These are phyloP conservation scores for Homarus gammarus DNA, from an alignment of 2,888 invertebrate species.

Conservation along the genomic window DNA sequence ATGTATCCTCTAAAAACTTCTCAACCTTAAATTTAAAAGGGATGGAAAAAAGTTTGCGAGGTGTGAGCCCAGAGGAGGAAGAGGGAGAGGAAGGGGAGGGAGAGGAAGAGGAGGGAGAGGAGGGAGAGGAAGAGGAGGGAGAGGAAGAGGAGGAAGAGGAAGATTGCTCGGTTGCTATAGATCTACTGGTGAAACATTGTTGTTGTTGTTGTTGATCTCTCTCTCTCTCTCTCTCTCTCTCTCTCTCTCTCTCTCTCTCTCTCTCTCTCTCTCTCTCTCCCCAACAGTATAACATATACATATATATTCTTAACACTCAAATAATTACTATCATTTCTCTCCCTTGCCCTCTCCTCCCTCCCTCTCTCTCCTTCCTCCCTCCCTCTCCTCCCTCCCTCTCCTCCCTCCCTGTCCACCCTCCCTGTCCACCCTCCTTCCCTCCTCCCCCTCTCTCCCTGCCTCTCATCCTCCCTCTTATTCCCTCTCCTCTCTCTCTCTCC, in stretches of 20 bases:
- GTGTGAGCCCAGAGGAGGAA: conserved; percentile 18
- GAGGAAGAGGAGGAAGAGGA: background rate
- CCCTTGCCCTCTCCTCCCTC: too few relatives aligned
- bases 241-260: background rate
- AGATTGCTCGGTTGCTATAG: too few relatives aligned
- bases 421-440: too few relatives aligned
- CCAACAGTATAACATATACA: background rate
- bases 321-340: background rate
- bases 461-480: too few relatives aligned
- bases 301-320: background rate
- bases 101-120: background rate
- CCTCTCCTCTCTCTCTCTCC: background rate
- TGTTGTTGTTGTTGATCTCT: too few relatives aligned
- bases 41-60: conserved; percentile 56
- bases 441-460: too few relatives aligned
- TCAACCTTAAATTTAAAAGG: conserved; percentile 52
- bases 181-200: too few relatives aligned
- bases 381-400: background rate
- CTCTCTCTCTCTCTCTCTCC: background rate
- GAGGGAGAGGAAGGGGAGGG: background rate
- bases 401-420: too few relatives aligned
- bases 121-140: too few relatives aligned
- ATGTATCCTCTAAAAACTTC: conserved; percentile 59
- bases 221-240: too few relatives aligned
- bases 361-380: too few relatives aligned